Evolutionary conservation across 2,113 vertebrate species (phyloP).

Genomic region (Procapra przewalskii): DNA sequence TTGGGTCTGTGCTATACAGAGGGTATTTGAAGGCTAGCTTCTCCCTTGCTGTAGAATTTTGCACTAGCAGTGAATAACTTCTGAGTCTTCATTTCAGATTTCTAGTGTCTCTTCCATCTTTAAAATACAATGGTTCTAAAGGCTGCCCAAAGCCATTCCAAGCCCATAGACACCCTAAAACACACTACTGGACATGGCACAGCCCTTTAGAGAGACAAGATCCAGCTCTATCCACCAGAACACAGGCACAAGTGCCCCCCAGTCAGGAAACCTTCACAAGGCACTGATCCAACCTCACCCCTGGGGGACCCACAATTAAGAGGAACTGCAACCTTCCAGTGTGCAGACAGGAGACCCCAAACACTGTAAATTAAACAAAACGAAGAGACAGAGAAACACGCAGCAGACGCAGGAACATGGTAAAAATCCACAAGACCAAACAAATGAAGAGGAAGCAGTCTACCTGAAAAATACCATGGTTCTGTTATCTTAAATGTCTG

Average conservation of each 20-base stretch:
- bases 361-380: neutral
- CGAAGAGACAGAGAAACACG: neutral
- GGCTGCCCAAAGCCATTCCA: neutral
- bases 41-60: neutral
- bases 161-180: neutral
- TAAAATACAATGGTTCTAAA: neutral
- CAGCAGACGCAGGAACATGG: neutral
- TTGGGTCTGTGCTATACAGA: neutral
- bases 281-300: neutral
- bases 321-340: neutral
- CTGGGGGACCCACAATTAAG: neutral
- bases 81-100: neutral
- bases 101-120: neutral
- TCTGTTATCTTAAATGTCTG: neutral
- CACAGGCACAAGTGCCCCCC: neutral
- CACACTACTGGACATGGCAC: neutral
- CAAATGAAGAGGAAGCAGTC: neutral
- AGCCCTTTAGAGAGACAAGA: neutral
- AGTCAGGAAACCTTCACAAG: neutral
- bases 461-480: neutral
- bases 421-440: neutral
- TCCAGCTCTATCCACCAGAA: neutral
- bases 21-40: neutral
- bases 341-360: neutral
- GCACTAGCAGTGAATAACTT: neutral